These are phyloP conservation scores for Dysdera silvatica DNA, from an alignment of 1,140 invertebrate genomes.

Conservation along the genomic window DNA sequence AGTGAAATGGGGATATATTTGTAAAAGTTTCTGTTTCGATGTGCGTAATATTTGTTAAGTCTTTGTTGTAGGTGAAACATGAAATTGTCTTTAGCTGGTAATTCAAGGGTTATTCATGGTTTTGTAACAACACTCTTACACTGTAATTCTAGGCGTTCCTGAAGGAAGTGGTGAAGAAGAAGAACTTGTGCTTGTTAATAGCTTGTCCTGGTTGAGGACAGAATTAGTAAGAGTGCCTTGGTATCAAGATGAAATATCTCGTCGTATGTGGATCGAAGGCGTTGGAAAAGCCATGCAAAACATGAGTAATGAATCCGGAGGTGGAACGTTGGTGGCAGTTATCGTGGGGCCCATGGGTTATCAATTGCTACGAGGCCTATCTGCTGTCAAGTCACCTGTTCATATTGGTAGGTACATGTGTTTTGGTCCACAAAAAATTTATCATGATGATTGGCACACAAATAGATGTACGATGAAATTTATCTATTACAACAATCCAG, in stretches of 20 bases:
- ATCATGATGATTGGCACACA: too few relatives aligned
- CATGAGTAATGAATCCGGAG: conserved; percentile 22
- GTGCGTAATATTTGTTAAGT: too few relatives aligned
- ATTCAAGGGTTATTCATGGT: background rate
- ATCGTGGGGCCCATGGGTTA: conserved; percentile 29
- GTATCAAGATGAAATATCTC: conserved; percentile 18
- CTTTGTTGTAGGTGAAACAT: too few relatives aligned
- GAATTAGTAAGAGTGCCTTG: conserved; percentile 30
- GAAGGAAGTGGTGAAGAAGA: conserved; percentile 28
- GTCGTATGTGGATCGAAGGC: conserved; percentile 27
- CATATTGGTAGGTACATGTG: conserved; percentile 1
- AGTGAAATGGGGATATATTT: too few relatives aligned
- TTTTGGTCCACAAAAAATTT: too few relatives aligned
- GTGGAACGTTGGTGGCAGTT: conserved; percentile 23
- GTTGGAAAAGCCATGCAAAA: conserved; percentile 28
- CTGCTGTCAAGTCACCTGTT: conserved; percentile 25
- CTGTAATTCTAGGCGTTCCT: conserved; percentile 9
- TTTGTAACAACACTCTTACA: background rate
- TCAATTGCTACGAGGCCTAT: conserved; percentile 25
- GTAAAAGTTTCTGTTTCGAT: too few relatives aligned
- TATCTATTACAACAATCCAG: too few relatives aligned
- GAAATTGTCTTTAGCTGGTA: too few relatives aligned
- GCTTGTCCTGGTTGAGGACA: conserved; percentile 28
- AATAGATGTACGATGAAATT: too few relatives aligned
- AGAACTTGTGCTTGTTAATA: conserved; percentile 25